phyloP scores from a whole-genome alignment of 2,888 invertebrate genomes.

The Crocallis elinguaria region DNA sequence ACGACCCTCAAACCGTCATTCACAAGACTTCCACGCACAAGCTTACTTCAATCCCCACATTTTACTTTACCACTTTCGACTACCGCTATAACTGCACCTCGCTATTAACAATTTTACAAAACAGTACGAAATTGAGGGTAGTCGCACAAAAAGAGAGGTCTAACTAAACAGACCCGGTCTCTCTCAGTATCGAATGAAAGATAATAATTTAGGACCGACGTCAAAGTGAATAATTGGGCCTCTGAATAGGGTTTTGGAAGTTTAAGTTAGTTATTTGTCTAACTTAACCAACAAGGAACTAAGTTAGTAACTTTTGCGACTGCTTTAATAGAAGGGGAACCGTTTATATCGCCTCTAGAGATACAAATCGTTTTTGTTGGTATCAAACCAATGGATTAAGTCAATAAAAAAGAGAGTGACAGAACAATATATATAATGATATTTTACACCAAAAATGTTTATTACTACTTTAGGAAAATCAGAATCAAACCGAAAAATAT shows the following conservation, averaged over 20 bases:
- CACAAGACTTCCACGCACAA: conserved; percentile 73
- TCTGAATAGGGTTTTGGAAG: conserved; percentile 65
- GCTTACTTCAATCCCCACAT: conserved; percentile 68
- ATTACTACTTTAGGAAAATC: no score
- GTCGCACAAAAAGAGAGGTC: conserved; percentile 54
- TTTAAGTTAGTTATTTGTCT: conserved; percentile 50
- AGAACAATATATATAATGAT: no score
- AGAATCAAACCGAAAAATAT: no score
- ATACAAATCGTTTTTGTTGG: no score
- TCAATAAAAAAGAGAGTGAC: no score
- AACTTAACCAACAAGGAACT: conserved; percentile 20
- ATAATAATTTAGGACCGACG: conserved; percentile 81
- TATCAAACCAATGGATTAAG: no score
- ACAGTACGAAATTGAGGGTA: conserved; percentile 34
- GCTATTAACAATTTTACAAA: conserved; percentile 23
- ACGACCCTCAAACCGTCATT: conserved; percentile 65
- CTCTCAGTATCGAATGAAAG: conserved; percentile 76
- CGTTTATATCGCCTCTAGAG: background rate
- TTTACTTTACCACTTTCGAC: conserved; percentile 65
- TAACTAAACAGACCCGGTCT: conserved; percentile 55
- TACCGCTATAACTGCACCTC: conserved; percentile 46
- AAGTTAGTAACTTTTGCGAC: background rate
- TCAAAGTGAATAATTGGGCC: conserved; percentile 84
- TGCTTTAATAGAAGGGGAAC: background rate
- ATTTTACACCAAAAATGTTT: no score